Conservation (phyloP, 1,140 invertebrate species). For the Apis florea region DNA sequence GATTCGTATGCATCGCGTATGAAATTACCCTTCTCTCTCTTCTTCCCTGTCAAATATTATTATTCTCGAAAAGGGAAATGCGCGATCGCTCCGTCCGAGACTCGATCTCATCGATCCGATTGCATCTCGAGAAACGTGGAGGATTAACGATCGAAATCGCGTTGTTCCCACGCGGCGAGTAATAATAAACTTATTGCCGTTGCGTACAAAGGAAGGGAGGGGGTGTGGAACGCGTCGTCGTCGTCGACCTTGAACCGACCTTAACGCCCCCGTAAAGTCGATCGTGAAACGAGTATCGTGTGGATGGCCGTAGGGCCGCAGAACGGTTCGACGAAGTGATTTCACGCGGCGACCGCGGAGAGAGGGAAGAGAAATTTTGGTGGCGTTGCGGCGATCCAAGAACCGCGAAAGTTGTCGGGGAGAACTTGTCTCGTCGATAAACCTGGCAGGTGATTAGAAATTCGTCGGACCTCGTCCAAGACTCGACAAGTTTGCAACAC, state of each 20-base stretch:
- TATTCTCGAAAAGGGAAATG: too few species aligned
- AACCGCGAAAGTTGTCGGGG: conserved; percentile 23
- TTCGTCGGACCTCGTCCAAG: conserved; percentile 19
- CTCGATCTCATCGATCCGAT: too few species aligned
- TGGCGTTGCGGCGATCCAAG: background rate
- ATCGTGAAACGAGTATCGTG: background rate
- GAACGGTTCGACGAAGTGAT: conserved; percentile 13
- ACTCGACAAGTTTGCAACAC: conserved; percentile 20
- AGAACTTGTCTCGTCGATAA: conserved; percentile 49
- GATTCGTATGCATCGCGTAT: background rate
- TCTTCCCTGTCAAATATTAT: background rate
- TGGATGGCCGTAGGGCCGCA: conserved; percentile 4
- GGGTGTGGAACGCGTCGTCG: too few species aligned
- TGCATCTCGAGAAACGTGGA: too few species aligned
- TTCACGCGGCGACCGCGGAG: conserved; percentile 4
- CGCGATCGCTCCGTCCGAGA: too few species aligned
- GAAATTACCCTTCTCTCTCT: background rate
- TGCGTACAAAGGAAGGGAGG: background rate
- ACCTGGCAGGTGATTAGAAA: conserved; percentile 53
- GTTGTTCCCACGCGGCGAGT: too few species aligned
- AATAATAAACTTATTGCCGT: background rate
- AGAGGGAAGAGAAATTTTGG: background rate
- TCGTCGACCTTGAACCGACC: conserved; percentile 12
- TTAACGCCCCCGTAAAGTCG: background rate
- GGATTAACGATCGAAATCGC: too few species aligned